phyloP scores from a whole-genome alignment of 2,888 invertebrate genomes.

The Euphydryas editha region DNA sequence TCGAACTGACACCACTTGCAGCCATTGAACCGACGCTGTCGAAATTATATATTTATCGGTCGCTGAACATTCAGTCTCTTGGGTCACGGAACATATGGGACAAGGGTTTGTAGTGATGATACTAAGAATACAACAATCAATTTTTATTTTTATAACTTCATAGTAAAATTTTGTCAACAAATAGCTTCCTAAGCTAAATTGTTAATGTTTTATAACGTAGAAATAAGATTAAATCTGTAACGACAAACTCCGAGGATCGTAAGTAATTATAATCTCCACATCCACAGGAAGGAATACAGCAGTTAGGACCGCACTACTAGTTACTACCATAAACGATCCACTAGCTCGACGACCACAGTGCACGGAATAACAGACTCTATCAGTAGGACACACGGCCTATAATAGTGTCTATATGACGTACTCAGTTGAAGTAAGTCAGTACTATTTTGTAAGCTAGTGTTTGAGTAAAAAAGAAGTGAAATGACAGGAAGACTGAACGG shows the following conservation, averaged over 20 bases:
- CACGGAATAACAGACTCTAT: neutral
- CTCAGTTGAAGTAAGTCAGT: neutral
- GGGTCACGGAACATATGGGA: constrained; percentile 4
- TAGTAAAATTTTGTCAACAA: too few species aligned
- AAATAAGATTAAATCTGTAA: neutral
- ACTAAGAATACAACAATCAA: neutral
- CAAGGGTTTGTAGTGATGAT: neutral
- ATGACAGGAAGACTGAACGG: constrained; percentile 59
- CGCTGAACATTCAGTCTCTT: constrained; percentile 19
- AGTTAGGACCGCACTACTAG: constrained; percentile 6
- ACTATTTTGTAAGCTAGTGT: constrained; percentile 12
- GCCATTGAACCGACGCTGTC: constrained; percentile 22
- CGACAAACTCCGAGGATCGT: neutral
- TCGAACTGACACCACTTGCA: constrained; percentile 28
- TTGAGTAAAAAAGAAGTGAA: constrained; percentile 55
- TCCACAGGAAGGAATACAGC: constrained; percentile 23
- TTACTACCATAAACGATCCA: constrained; percentile 9
- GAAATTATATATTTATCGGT: constrained; percentile 13
- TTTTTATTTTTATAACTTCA: too few species aligned
- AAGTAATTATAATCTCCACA: constrained; percentile 13
- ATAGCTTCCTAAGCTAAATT: neutral
- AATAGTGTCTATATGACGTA: neutral
- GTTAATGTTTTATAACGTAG: neutral
- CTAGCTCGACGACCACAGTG: neutral
- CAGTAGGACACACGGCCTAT: neutral